Evolutionary conservation across 1,140 invertebrate genomes (phyloP), one percentile per base, ranked within the genome.

Genomic region (Atopsyche davidsoni): DNA sequence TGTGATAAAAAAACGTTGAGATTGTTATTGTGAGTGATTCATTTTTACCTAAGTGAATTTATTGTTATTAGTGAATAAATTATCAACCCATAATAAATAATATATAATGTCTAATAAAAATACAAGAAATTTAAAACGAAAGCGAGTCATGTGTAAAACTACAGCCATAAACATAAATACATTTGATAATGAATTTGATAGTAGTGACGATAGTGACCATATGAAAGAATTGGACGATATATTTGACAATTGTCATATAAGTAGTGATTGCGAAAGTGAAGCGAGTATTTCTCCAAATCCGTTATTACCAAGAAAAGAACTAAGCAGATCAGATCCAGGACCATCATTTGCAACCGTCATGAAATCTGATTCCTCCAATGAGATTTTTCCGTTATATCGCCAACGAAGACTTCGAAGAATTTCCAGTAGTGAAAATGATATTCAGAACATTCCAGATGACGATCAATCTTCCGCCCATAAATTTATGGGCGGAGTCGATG

Each of bases 361-460:
- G 36, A 53, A 60, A 43, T 60, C 34, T 4, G 53, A 51, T 39
- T 59, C 56, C 19, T 54, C 36, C 18, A 28, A 21, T 7, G 55
- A 41, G 31, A 60, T 60, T 41, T 60, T 60, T 25, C 39, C 39
- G 13, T 41, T 41, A 17, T 41, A 41, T 41, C 39, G 39, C 39
- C 39, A 41, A 41, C 39, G 18, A 41, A 41, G 39, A 41, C 39
- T 41, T 41, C 19, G 19, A 41, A 41, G 39, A 41, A 16, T 41
- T 41, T 41, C 39, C 39, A 41, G 39, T 41, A 41, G 39, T 19
- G 39, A 38, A 41, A 38, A 41, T 18, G 39, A 41, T 41, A 18
- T 41, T 41, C 39, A 41, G 39, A 41, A 41, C 19, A 41, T 41
- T 41, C 39, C 14, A 41, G 39, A 41, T 41, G 39, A 41, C 39